Conservation (phyloP, 2,113 vertebrate species). For the Uria aalge region DNA sequence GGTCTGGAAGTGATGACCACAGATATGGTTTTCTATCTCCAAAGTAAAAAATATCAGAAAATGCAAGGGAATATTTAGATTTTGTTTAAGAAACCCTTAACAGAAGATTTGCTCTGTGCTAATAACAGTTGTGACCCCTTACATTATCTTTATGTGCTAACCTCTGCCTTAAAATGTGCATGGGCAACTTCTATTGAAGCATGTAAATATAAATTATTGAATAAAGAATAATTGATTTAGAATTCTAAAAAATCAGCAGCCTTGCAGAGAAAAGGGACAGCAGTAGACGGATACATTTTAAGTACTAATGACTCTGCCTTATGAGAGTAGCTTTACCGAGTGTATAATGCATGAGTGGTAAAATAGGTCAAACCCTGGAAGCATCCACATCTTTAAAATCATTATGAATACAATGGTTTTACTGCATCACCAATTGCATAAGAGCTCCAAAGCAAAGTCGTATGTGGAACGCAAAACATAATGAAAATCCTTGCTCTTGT, state of each 20-base stretch:
- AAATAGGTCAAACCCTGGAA: slow-evolving; percentile 71
- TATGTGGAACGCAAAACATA: slow-evolving; percentile 63
- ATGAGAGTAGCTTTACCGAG: slow-evolving; percentile 42
- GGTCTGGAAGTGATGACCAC: neutral
- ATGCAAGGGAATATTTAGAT: neutral
- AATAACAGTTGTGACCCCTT: neutral
- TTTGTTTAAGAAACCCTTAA: neutral
- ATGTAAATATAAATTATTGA: slow-evolving; percentile 26
- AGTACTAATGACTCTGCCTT: slow-evolving; percentile 56
- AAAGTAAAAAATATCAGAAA: neutral
- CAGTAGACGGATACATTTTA: slow-evolving; percentile 26
- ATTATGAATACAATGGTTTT: slow-evolving; percentile 69
- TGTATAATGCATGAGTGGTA: slow-evolving; percentile 62
- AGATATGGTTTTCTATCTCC: neutral
- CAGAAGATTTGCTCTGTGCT: neutral
- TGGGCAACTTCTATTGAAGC: neutral
- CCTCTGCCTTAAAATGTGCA: neutral
- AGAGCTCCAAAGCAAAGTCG: slow-evolving; percentile 55
- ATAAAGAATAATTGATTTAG: slow-evolving; percentile 32
- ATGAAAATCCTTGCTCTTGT: slow-evolving; percentile 51
- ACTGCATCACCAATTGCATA: slow-evolving; percentile 64
- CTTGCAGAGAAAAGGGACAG: slow-evolving; percentile 45
- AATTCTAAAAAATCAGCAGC: slow-evolving; percentile 48
- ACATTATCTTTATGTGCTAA: neutral
- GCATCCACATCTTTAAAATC: slow-evolving; percentile 66